Evolutionary conservation across 1,140 invertebrate genomes (phyloP).

Genomic region (Drosophila ironensis): DNA sequence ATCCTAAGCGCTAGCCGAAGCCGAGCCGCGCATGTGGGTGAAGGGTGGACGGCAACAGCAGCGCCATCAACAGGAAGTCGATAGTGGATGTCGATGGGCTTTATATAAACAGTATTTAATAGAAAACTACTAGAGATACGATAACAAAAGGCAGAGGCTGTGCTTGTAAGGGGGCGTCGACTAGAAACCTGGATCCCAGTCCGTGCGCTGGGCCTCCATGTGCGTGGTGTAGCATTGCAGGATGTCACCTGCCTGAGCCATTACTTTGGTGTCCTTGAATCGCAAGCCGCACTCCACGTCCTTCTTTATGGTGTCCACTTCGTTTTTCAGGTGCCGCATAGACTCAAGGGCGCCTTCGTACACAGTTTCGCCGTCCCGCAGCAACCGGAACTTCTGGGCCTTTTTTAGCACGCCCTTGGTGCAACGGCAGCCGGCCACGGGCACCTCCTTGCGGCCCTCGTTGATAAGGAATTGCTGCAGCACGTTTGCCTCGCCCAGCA

Average conservation of each 20-base stretch:
- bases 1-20: slow-evolving; percentile 59
- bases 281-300: slow-evolving; percentile 94
- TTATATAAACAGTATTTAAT: slow-evolving; percentile 72
- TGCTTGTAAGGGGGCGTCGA: not conserved
- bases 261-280: slow-evolving; percentile 86
- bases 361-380: slow-evolving; percentile 88
- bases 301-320: slow-evolving; percentile 92
- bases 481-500: slow-evolving; percentile 93
- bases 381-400: slow-evolving; percentile 86
- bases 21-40: slow-evolving; percentile 81
- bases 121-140: slow-evolving; percentile 57
- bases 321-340: slow-evolving; percentile 94
- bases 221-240: slow-evolving; percentile 89
- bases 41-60: slow-evolving; percentile 59
- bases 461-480: slow-evolving; percentile 92
- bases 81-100: slow-evolving; percentile 66
- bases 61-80: slow-evolving; percentile 70
- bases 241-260: slow-evolving; percentile 89
- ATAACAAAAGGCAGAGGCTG: slow-evolving; percentile 20
- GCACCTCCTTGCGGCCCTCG: slow-evolving; percentile 91
- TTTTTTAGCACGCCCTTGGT: slow-evolving; percentile 89
- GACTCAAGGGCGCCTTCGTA: slow-evolving; percentile 89
- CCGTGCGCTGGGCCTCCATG: slow-evolving; percentile 85
- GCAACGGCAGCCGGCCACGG: slow-evolving; percentile 94
- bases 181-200: slow-evolving; percentile 94